Percentiles rank a stretch among this genome's conserved stretches.
Evolutionary conservation across 2,888 invertebrate species (phyloP).

Genomic region (Heliconius hortense): DNA sequence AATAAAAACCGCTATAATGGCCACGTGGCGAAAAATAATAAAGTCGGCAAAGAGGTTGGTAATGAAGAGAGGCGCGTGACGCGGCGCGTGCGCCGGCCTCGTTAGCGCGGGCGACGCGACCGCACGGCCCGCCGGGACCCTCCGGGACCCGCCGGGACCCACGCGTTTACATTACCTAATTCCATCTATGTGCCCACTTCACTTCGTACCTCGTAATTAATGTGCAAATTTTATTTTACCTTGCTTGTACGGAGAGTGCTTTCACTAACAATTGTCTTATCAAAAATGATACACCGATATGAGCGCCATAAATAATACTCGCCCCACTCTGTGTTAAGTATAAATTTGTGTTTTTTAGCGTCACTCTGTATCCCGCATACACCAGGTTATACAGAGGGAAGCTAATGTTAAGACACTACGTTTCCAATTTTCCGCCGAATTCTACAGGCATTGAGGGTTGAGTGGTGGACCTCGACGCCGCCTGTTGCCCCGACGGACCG

Average conservation of each 20-base stretch:
- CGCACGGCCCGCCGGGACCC: constrained; percentile 42
- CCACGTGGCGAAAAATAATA: constrained; percentile 77
- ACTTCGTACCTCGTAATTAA: constrained; percentile 17
- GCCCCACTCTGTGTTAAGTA: too few species aligned
- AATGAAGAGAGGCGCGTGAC: constrained; percentile 71
- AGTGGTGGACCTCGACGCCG: too few species aligned
- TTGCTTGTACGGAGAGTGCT: neutral
- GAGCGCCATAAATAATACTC: neutral
- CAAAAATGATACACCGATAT: neutral
- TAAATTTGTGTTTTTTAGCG: too few species aligned
- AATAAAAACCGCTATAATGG: constrained; percentile 67
- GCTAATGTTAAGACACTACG: too few species aligned
- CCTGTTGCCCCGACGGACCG: too few species aligned
- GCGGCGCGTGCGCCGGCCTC: constrained; percentile 50
- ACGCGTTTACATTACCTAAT: constrained; percentile 25
- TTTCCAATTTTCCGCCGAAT: too few species aligned
- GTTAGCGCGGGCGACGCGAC: constrained; percentile 51
- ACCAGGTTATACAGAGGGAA: too few species aligned
- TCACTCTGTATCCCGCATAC: too few species aligned
- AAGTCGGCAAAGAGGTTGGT: constrained; percentile 67
- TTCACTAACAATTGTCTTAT: neutral
- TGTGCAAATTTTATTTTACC: neutral
- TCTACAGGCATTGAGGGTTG: too few species aligned
- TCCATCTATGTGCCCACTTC: constrained; percentile 26
- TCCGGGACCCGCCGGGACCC: constrained; percentile 28